Base-by-base conservation (phyloP, 92 coral and sea anemone species). In the Paragorgia papillata region DNA sequence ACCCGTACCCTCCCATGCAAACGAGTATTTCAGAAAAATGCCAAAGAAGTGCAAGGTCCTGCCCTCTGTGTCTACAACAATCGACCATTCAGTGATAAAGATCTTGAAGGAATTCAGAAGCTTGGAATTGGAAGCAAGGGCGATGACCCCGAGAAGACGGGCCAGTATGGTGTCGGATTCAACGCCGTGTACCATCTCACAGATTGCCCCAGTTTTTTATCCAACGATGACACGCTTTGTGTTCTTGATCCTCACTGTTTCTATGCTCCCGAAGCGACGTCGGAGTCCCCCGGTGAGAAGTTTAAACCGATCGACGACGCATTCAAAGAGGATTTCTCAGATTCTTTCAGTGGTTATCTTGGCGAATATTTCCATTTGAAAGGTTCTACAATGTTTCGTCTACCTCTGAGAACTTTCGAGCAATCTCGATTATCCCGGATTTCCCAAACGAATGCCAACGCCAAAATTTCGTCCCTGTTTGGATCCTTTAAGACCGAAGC, bases 81-180 rank as follows among this genome's bases (percentile, higher is more conserved):
- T 88, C 85, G 79, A 29, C 91, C 89, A 17, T 92, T 92, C 51
- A 86, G 85, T 0, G 67, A 56, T 17, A 80, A 79, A 24, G 97
- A 92, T 59, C 83, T 92, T 19, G 35, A 5, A 1, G 97, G 97
- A 25, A 92, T 92, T 37, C 96, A 89, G 62, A 89, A 80, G 24
- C 96, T 92, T 46, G 97, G 97, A 0, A 90, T 90, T 25, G 96
- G 97, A 13, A 90, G 80, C 51, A 92, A 92, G 67, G 87, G 88
- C 24, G 88, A 82, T 39, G 95, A 92, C 57, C 96, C 96, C 10
- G 90, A 89, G 85, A 92, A 87, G 73, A 92, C 97, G 30, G 97
- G 97, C 9, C 96, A 92, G 80, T 92, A 87, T 51, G 97, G 97
- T 0, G 88, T 92, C 18, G 97, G 97, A 2, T 92, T 92, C 75